These are phyloP conservation scores for Hedychridium roseum DNA, from an alignment of 2,888 invertebrate genomes.

Conservation along the genomic window DNA sequence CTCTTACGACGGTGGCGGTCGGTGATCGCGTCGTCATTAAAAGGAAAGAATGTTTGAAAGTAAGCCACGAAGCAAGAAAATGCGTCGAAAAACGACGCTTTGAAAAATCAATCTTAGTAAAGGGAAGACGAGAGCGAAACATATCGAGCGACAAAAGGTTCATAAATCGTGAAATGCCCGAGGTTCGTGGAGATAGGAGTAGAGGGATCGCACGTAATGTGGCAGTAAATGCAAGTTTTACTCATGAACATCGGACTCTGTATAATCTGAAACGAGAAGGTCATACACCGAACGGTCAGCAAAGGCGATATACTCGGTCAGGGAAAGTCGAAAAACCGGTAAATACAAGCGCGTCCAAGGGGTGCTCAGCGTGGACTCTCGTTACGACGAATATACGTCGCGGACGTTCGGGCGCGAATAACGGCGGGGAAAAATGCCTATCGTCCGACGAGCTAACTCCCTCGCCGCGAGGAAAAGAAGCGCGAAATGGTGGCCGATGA, in stretches of 20 bases:
- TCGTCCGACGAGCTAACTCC: not conserved
- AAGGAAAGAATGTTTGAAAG: constrained; percentile 41
- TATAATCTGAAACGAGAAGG: no score
- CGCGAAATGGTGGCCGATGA: constrained; percentile 12
- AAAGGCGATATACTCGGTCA: no score
- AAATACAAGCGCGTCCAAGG: constrained; percentile 20
- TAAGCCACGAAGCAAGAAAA: constrained; percentile 18
- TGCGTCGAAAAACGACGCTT: constrained; percentile 8
- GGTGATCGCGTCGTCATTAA: constrained; percentile 28
- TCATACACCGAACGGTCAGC: no score
- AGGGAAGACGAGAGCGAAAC: constrained; percentile 22
- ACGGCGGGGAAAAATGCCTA: not conserved
- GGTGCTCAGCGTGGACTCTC: not conserved
- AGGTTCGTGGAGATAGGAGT: no score
- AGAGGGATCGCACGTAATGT: no score
- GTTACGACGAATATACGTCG: constrained; percentile 14
- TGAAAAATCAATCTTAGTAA: constrained; percentile 21
- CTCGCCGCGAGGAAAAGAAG: constrained; percentile 6
- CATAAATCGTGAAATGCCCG: constrained; percentile 22
- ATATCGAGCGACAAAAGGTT: constrained; percentile 14
- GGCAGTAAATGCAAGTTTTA: no score
- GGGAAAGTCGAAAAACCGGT: constrained; percentile 25
- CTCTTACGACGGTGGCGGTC: constrained; percentile 33
- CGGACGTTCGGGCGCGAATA: not conserved
- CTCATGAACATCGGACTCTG: no score